These are phyloP conservation scores for Hirundichthys speculiger DNA, from an alignment of 2,113 vertebrate genomes.

Conservation along the genomic window DNA sequence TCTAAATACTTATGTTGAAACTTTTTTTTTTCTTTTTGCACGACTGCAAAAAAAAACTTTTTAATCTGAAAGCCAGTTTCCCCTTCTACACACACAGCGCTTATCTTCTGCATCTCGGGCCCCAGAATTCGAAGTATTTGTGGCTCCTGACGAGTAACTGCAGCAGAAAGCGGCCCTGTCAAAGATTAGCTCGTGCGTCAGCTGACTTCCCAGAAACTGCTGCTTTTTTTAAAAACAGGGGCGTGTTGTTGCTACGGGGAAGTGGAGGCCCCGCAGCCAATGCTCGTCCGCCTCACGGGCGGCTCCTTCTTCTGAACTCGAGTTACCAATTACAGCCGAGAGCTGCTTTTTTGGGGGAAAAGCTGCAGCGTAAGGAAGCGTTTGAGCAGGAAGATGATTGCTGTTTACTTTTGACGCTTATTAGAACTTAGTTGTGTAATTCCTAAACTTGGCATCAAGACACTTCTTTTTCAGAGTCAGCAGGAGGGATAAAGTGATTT, in stretches of 20 bases:
- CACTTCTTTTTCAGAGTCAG: not conserved
- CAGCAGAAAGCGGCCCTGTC: not conserved
- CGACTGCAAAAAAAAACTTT: slow-evolving; percentile 2
- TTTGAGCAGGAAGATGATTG: slow-evolving; percentile 3
- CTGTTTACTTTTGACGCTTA: not conserved
- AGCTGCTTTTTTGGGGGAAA: not conserved
- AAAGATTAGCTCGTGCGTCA: slow-evolving; percentile 70
- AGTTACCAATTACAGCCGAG: slow-evolving; percentile 35
- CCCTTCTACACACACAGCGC: not conserved
- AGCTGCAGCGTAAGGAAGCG: not conserved
- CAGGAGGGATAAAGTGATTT: too few species aligned
- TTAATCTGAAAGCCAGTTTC: too few species aligned
- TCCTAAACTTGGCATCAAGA: not conserved
- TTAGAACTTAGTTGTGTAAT: not conserved
- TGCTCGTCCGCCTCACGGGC: slow-evolving; percentile 9
- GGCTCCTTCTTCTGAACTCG: slow-evolving; percentile 25
- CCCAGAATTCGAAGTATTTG: slow-evolving; percentile 52
- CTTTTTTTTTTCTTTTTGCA: not conserved
- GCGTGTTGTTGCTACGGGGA: slow-evolving; percentile 75
- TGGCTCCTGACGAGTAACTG: not conserved
- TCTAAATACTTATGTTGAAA: too few species aligned
- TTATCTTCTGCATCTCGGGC: slow-evolving; percentile 44
- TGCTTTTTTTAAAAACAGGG: slow-evolving; percentile 68
- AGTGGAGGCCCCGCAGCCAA: slow-evolving; percentile 47
- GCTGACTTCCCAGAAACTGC: slow-evolving; percentile 76